Evolutionary conservation across 2,797 vertebrate species (phyloP).

Genomic region (Hemitrygon akajei): DNA sequence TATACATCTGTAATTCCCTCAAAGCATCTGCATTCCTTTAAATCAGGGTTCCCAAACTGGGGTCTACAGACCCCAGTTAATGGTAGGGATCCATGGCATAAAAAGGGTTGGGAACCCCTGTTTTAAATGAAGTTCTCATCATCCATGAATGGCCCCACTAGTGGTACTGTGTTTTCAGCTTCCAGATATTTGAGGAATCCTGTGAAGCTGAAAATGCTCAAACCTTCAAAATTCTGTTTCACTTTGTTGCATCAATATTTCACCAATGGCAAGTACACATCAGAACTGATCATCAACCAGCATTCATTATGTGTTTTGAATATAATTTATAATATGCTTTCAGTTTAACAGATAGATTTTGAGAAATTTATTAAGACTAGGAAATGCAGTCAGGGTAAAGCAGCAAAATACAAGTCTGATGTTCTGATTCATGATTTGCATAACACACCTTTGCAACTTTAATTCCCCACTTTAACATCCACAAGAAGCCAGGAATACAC

Average conservation of each 20-base stretch:
- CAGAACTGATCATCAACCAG: background rate
- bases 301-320: background rate
- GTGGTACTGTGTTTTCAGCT: background rate
- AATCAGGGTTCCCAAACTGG: no score
- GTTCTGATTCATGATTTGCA: background rate
- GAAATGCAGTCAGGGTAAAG: background rate
- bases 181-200: background rate
- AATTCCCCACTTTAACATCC: background rate
- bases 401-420: background rate
- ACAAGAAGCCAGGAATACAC: background rate
- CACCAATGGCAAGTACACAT: background rate
- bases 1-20: no score
- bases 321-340: background rate
- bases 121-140: no score
- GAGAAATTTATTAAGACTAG: background rate
- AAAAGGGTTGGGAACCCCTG: no score
- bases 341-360: background rate
- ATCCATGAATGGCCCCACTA: no score
- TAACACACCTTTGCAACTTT: background rate
- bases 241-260: background rate
- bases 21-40: no score
- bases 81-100: no score
- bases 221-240: background rate
- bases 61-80: no score
- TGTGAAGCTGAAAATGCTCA: background rate